phyloP scores from a whole-genome alignment of 2,113 vertebrate genomes.

The Oreochromis niloticus region DNA sequence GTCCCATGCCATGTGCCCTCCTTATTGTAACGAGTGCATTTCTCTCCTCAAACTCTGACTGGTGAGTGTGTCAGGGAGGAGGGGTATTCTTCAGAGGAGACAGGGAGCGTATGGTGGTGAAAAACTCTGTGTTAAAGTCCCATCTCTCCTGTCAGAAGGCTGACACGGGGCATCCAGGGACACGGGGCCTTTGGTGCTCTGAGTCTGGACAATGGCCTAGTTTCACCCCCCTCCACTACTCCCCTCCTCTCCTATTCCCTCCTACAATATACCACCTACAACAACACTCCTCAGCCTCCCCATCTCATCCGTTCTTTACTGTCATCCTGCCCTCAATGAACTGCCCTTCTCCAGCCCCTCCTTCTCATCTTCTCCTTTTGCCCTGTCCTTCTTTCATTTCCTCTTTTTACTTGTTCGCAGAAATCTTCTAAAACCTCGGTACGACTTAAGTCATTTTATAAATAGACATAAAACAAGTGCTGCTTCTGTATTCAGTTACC shows the following conservation, averaged over 20 bases:
- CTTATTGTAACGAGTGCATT: slow-evolving; percentile 76
- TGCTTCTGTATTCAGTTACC: neutral
- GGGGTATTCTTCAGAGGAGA: slow-evolving; percentile 70
- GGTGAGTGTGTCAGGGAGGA: slow-evolving; percentile 47
- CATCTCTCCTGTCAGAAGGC: slow-evolving; percentile 73
- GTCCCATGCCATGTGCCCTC: slow-evolving; percentile 77
- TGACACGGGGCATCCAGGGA: slow-evolving; percentile 72
- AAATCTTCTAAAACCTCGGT: neutral
- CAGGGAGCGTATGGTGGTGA: slow-evolving; percentile 55
- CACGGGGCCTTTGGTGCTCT: slow-evolving; percentile 61
- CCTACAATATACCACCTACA: slow-evolving; percentile 59
- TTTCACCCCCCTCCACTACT: slow-evolving; percentile 29
- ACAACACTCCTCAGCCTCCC: slow-evolving; percentile 56
- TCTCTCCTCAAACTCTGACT: slow-evolving; percentile 74
- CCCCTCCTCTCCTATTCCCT: neutral
- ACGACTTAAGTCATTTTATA: neutral
- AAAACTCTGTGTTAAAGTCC: slow-evolving; percentile 69
- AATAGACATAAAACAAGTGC: neutral
- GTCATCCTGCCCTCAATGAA: slow-evolving; percentile 65
- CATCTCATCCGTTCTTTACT: slow-evolving; percentile 70
- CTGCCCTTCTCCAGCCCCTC: slow-evolving; percentile 13
- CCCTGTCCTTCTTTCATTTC: neutral
- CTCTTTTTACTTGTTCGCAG: neutral
- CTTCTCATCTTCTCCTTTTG: neutral
- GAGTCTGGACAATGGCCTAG: slow-evolving; percentile 77